A percentile compares a stretch with the other conserved stretches of the same genome.
Evolutionary conservation across 1,140 invertebrate species (phyloP).

Genomic region (Ceratosolen fusciceps): DNA sequence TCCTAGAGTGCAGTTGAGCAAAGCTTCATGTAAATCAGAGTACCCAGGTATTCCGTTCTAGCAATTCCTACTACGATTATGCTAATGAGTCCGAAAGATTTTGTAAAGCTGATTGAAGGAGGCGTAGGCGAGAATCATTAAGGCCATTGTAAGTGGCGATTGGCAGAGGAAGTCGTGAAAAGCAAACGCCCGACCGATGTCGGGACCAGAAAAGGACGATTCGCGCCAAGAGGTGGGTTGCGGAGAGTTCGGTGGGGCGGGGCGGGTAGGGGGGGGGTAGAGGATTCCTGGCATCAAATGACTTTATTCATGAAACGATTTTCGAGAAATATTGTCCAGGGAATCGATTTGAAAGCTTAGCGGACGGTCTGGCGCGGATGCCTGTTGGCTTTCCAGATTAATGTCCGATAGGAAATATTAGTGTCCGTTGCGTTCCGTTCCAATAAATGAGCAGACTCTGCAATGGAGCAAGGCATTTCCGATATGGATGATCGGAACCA

Average conservation of each 20-base stretch:
- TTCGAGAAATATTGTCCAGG: too few species aligned
- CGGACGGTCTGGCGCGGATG: too few species aligned
- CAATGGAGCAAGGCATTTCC: slow-evolving; percentile 42
- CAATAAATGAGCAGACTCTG: slow-evolving; percentile 21
- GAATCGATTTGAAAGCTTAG: too few species aligned
- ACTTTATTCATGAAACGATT: too few species aligned
- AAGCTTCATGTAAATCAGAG: not conserved
- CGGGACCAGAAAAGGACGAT: too few species aligned
- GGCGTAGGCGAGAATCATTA: not conserved
- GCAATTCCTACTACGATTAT: not conserved
- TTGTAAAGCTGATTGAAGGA: not conserved
- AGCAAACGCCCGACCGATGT: too few species aligned
- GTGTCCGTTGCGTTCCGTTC: slow-evolving; percentile 33
- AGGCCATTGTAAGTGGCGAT: too few species aligned
- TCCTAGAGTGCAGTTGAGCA: not conserved
- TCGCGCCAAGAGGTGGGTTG: too few species aligned
- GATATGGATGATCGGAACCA: slow-evolving; percentile 49
- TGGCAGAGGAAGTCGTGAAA: too few species aligned
- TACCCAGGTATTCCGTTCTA: not conserved
- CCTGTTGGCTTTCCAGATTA: not conserved
- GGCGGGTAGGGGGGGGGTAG: too few species aligned
- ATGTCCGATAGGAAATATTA: slow-evolving; percentile 11
- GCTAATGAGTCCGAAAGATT: not conserved
- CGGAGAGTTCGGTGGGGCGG: too few species aligned
- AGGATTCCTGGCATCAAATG: too few species aligned